These are phyloP conservation scores for Poeciliopsis presidionis DNA, from an alignment of 2,797 vertebrate species.

Conservation along the genomic window DNA sequence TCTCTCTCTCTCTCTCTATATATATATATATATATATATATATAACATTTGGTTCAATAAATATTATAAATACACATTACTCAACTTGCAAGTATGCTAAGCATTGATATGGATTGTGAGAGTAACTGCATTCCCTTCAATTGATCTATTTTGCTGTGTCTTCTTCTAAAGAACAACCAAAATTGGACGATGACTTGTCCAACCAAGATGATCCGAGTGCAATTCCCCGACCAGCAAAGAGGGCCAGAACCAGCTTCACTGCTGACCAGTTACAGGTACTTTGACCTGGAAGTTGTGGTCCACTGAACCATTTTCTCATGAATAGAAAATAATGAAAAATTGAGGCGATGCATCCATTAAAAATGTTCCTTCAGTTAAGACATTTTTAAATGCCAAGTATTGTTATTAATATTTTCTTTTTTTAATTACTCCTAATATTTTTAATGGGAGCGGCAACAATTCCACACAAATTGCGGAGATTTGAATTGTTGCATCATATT, in stretches of 20 bases:
- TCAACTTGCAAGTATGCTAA: neutral
- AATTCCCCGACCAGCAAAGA: conserved; percentile 91
- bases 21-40: too few species aligned
- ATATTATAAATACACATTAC: neutral
- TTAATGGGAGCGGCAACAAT: neutral
- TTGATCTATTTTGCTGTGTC: neutral
- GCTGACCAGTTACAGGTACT: conserved; percentile 95
- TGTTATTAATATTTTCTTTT: too few species aligned
- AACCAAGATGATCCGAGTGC: conserved; percentile 84
- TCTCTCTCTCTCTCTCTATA: too few species aligned
- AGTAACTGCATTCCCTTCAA: neutral
- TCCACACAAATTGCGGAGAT: neutral
- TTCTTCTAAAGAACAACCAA: conserved; percentile 83
- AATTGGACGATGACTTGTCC: conserved; percentile 84
- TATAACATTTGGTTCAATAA: neutral
- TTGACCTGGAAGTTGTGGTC: neutral
- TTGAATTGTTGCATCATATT: neutral
- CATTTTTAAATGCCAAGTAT: neutral
- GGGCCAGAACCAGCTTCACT: conserved; percentile 97
- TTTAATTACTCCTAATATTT: neutral
- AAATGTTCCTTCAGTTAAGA: neutral
- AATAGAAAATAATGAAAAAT: too few species aligned
- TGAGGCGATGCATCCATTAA: neutral
- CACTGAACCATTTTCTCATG: neutral
- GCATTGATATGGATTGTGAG: neutral